phyloP scores from a whole-genome alignment of 2,113 vertebrate species.

The Brachyhypopomus gauderio region DNA sequence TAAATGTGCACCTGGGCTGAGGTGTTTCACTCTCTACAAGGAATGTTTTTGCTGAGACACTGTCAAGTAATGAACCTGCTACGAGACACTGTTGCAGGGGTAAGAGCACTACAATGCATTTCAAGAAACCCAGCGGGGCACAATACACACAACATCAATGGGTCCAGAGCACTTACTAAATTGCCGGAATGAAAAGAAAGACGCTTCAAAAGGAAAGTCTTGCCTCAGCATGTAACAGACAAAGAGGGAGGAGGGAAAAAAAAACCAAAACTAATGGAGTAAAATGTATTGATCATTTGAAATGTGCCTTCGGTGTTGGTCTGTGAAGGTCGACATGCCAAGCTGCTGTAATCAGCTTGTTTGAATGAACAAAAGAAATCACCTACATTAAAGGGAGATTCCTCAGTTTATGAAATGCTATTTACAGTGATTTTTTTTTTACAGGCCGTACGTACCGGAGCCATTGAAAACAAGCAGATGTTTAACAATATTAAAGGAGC shows the following conservation, averaged over 20 bases:
- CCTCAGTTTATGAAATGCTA: conserved; percentile 10
- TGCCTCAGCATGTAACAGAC: conserved; percentile 41
- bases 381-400: neutral
- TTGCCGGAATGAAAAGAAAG: conserved; percentile 38
- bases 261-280: neutral
- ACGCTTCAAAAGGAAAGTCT: conserved; percentile 40
- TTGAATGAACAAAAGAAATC: conserved; percentile 10
- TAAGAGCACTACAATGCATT: conserved; percentile 27
- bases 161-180: conserved; percentile 28
- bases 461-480: neutral
- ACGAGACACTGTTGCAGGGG: neutral
- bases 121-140: conserved; percentile 32
- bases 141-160: conserved; percentile 23
- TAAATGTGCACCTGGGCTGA: neutral
- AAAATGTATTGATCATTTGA: conserved; percentile 29
- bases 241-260: neutral
- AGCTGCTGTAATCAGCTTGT: conserved; percentile 11
- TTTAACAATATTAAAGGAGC: too few species aligned
- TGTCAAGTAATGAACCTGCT: conserved; percentile 20
- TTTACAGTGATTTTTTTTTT: neutral
- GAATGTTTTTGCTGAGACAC: conserved; percentile 16
- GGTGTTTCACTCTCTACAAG: neutral
- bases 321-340: neutral
- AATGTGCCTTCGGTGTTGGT: conserved; percentile 8
- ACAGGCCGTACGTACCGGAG: neutral